These are phyloP conservation scores for Hyperoplus immaculatus DNA, from an alignment of 2,797 vertebrate species.

Conservation along the genomic window DNA sequence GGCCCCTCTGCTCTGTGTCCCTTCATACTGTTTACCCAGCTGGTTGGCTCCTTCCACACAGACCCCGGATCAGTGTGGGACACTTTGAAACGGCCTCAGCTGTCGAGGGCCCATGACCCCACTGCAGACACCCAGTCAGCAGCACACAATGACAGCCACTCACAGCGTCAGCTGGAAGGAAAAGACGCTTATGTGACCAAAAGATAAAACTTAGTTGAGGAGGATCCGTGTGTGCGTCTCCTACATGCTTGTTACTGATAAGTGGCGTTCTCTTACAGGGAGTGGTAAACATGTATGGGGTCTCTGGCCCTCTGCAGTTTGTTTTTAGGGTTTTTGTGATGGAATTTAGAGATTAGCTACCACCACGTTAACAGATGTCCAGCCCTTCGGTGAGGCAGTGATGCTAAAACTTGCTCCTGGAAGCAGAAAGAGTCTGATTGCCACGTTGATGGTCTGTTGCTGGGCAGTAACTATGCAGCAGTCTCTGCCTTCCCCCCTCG, in stretches of 20 bases:
- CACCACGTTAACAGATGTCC: slow-evolving; percentile 13
- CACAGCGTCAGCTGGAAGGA: slow-evolving; percentile 61
- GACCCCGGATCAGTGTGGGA: slow-evolving; percentile 74
- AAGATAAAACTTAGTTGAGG: slow-evolving; percentile 72
- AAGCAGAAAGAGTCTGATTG: slow-evolving; percentile 64
- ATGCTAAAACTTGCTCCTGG: slow-evolving; percentile 68
- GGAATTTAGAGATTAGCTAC: slow-evolving; percentile 34
- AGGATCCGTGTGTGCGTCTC: slow-evolving; percentile 35
- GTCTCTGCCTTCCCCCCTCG: slow-evolving; percentile 49
- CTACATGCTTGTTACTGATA: slow-evolving; percentile 65
- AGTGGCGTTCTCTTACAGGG: slow-evolving; percentile 60
- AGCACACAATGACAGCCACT: slow-evolving; percentile 64
- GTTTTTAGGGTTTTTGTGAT: slow-evolving; percentile 35
- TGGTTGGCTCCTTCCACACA: slow-evolving; percentile 68
- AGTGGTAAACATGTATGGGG: slow-evolving; percentile 38
- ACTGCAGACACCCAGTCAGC: slow-evolving; percentile 68
- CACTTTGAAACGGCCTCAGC: slow-evolving; percentile 71
- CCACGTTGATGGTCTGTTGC: slow-evolving; percentile 79
- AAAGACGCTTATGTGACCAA: slow-evolving; percentile 63
- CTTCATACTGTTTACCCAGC: slow-evolving; percentile 80
- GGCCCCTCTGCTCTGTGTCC: slow-evolving; percentile 72
- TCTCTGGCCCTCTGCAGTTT: slow-evolving; percentile 42
- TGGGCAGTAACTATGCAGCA: slow-evolving; percentile 86
- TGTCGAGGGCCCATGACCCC: slow-evolving; percentile 72
- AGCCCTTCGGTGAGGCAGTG: slow-evolving; percentile 31